These are phyloP conservation scores for Danio rerio DNA, from an alignment of 2,113 vertebrate genomes.

Conservation along the genomic window DNA sequence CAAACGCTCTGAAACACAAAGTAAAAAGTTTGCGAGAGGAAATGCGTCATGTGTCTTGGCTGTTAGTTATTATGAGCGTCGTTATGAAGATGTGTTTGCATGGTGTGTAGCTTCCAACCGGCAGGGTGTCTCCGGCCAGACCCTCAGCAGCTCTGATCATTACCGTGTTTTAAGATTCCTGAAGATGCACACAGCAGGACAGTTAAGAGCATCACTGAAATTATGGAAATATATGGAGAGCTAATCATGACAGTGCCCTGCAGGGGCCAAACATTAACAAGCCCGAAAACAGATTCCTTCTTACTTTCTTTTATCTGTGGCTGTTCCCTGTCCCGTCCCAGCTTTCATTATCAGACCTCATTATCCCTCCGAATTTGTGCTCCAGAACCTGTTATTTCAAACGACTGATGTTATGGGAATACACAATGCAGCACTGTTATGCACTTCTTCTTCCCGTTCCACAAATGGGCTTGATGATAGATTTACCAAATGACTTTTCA, in stretches of 20 bases:
- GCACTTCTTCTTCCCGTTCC: not conserved
- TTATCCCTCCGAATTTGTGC: constrained; percentile 72
- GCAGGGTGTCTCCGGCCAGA: constrained; percentile 40
- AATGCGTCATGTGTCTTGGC: not conserved
- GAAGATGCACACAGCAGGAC: constrained; percentile 80
- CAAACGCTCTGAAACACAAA: not conserved
- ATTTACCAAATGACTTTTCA: constrained; percentile 34
- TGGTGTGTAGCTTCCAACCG: constrained; percentile 8
- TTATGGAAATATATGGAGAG: constrained; percentile 87
- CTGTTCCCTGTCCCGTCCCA: constrained; percentile 69
- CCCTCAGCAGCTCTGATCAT: constrained; percentile 44
- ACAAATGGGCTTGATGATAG: constrained; percentile 51
- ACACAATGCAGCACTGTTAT: constrained; percentile 13
- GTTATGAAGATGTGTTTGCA: constrained; percentile 31
- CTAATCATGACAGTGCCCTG: constrained; percentile 80
- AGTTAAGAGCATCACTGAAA: constrained; percentile 80
- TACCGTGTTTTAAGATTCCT: constrained; percentile 70
- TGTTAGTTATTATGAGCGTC: constrained; percentile 40
- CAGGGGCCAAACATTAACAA: constrained; percentile 81
- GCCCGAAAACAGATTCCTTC: constrained; percentile 67
- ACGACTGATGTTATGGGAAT: constrained; percentile 46
- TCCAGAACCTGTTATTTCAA: constrained; percentile 65
- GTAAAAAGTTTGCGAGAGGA: not conserved
- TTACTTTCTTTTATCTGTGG: constrained; percentile 68
- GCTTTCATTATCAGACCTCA: constrained; percentile 74